Evolutionary conservation across 2,888 invertebrate genomes (phyloP).

Genomic region (Nasonovia ribisnigri): DNA sequence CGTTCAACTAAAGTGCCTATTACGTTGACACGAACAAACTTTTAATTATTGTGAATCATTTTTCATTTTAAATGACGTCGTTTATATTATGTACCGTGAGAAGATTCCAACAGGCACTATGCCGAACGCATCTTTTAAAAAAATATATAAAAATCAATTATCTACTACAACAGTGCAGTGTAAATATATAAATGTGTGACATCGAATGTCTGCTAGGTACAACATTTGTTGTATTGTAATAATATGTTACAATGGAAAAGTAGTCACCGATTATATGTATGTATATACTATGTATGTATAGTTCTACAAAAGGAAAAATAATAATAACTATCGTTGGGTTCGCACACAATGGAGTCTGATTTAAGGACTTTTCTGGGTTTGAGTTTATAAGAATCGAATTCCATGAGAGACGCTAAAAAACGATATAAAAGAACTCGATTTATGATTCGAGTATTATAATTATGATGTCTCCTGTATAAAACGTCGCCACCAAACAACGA

Average conservation of each 20-base stretch:
- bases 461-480: constrained; percentile 52
- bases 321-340: background rate
- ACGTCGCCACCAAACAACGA: constrained; percentile 43
- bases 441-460: constrained; percentile 57
- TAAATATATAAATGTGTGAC: background rate
- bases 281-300: background rate
- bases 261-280: background rate
- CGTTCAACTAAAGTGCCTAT: background rate
- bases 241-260: background rate
- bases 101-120: background rate
- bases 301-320: background rate
- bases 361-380: background rate
- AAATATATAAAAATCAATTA: background rate
- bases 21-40: background rate
- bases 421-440: constrained; percentile 46
- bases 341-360: background rate
- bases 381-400: background rate
- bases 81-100: background rate
- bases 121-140: background rate
- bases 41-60: background rate
- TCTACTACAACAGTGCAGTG: background rate
- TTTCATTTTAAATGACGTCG: background rate
- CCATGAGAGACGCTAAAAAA: constrained; percentile 11
- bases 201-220: background rate
- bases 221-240: background rate